Evolutionary conservation across 2,888 invertebrate species (phyloP).

Genomic region (Acleris laterana): DNA sequence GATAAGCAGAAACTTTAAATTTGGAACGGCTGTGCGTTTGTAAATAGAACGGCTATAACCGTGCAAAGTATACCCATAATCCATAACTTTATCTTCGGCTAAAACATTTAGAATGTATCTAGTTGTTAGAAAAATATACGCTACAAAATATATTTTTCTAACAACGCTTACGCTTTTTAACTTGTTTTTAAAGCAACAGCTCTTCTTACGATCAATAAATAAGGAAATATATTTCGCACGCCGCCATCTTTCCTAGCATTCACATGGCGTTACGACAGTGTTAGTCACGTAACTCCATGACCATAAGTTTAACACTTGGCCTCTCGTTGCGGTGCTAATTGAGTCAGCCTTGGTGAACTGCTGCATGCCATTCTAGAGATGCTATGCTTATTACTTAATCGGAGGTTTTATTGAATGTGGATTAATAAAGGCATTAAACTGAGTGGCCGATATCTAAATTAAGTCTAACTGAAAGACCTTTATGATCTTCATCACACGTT

Average conservation of each 20-base stretch:
- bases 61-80: neutral
- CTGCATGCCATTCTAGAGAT: constrained; percentile 17
- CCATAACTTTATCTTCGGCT: constrained; percentile 2
- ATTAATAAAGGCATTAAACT: neutral
- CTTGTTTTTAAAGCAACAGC: neutral
- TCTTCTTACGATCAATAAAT: neutral
- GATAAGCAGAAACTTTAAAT: constrained; percentile 30
- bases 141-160: no score
- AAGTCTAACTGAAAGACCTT: no score
- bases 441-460: no score
- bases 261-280: constrained; percentile 42
- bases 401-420: neutral
- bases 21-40: constrained; percentile 27
- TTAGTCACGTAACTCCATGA: constrained; percentile 54
- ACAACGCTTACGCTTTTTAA: no score
- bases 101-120: no score
- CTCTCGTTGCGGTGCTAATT: constrained; percentile 56
- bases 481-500: no score
- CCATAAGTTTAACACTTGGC: constrained; percentile 56
- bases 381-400: constrained; percentile 27
- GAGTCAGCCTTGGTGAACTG: constrained; percentile 55
- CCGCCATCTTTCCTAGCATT: constrained; percentile 27
- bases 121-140: neutral
- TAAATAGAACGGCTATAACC: constrained; percentile 19
- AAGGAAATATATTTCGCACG: constrained; percentile 11